A percentile compares a stretch with the other conserved stretches of the same genome.
Conservation (phyloP, 2,113 vertebrate genomes). For the Axis porcinus region DNA sequence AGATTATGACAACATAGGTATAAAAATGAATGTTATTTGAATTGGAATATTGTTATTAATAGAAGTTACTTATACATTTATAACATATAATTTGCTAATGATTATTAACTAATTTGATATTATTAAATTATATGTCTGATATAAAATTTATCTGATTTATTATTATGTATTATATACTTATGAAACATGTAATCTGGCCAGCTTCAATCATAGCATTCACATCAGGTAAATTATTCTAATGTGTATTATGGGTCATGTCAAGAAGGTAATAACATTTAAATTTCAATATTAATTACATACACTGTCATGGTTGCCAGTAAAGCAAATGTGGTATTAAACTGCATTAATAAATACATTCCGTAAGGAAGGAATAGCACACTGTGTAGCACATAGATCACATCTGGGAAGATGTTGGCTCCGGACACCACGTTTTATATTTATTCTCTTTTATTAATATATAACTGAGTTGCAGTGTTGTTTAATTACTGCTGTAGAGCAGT, state of each 20-base stretch:
- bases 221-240: neutral
- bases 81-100: neutral
- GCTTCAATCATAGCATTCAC: neutral
- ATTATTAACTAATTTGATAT: neutral
- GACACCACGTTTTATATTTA: neutral
- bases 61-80: neutral
- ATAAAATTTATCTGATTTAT: neutral
- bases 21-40: neutral
- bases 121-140: neutral
- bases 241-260: neutral
- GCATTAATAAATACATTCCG: neutral
- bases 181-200: neutral
- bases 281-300: neutral
- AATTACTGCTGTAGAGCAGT: neutral
- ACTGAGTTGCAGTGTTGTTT: neutral
- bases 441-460: neutral
- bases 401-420: neutral
- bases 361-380: neutral
- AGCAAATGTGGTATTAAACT: neutral
- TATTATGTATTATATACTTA: neutral
- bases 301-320: neutral
- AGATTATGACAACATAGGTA: neutral
- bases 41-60: neutral
- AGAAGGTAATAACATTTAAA: neutral
- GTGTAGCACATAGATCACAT: neutral